Base-by-base conservation (phyloP, 2,797 vertebrate species). In the Pseudomugil gertrudae region DNA sequence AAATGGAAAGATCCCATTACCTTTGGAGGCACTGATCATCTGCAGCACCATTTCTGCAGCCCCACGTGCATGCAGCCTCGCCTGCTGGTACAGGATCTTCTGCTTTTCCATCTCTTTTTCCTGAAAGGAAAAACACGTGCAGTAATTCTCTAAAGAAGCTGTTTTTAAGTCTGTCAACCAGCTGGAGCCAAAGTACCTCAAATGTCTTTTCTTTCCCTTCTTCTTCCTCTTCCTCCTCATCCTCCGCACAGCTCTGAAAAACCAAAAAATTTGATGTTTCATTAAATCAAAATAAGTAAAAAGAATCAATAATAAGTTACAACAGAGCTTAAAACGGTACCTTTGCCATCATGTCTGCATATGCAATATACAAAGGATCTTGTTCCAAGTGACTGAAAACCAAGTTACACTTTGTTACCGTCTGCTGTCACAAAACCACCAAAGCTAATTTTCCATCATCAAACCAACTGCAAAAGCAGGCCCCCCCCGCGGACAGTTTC, bases 41-140 rank as follows among this genome's bases (percentile, higher is more conserved):
- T 99, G 98, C 55, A 99, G 94, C 50, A 99, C 95, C 98, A 99
- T 99, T 90, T 99, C 96, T 0, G 98, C 98, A 0, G 98, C 97
- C 58, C 97, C 97, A 2, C 98, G 96, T 36, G 97, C 98, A 0
- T 99, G 98, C 75, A 99, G 93, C 74, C 98, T 94, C 38, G 96
- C 96, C 91, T 99, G 98, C 89, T 99, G 98, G 77, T 99, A 99
- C 40, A 99, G 91, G 43, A 95, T 98, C 90, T 98, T 98, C 89
- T 99, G 98, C 85, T 99, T 99, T 83, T 99, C 98, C 98, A 98
- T 99, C 90, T 99, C 98, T 69, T 99, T 99, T 87, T 99, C 98
- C 98, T 99, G 77, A 52, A 50, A 68, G 43, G 71, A 32, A 29
- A 59, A 32, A 74, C 48, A 58, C 15, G 71, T 29, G 62, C 2